Base-by-base conservation (phyloP, 2,888 invertebrate species). In the Hoplodrina blanda region DNA sequence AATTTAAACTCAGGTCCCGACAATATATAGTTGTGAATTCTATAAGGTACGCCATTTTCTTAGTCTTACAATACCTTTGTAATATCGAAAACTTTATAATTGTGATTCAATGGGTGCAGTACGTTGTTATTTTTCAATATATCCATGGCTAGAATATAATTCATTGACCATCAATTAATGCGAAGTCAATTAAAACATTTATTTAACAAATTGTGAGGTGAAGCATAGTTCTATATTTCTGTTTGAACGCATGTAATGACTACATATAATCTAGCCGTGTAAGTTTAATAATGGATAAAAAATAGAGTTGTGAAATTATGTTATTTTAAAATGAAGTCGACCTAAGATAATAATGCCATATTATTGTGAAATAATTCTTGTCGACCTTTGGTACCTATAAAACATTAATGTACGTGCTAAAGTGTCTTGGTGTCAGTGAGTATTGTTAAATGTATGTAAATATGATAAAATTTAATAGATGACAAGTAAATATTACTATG, bases 401-500 rank as follows among this genome's bases (percentile, higher is more conserved):
- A 74, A 69, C 50, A 76, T 67, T 37, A 57, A 70, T 72, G 74
- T 82, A 71, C 77, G 83, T 83, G 81, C 76, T 83, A 79, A 75
- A 65, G 73, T 75, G 73, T 83, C 76, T 86, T 80, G 76, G 78
- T 83, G 81, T 86, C 85, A 79, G 81, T 85, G 87, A 75, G 62
- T 82, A 75, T 85, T 88, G 85, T 89, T 87, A 79, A 85, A 83
- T 82, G 78, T 86, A 84, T 87, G 85, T 87, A 89, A 80, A 87
- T 85, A 88, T 85, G 85, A 87, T 88, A 87, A 78, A 82, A 72
- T 63, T 73, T 75, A 83, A 82, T 88, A 75, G 76, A 83, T 82
- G 82, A 85, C 85, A 82, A 84, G 76, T 86, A 85, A 86, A 87
- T 85, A 85, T 85, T 88, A 88, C 74, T 90, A 91, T 88, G 84